phyloP scores from a whole-genome alignment of 2,888 invertebrate species.

The Phrixothrix hirtus region DNA sequence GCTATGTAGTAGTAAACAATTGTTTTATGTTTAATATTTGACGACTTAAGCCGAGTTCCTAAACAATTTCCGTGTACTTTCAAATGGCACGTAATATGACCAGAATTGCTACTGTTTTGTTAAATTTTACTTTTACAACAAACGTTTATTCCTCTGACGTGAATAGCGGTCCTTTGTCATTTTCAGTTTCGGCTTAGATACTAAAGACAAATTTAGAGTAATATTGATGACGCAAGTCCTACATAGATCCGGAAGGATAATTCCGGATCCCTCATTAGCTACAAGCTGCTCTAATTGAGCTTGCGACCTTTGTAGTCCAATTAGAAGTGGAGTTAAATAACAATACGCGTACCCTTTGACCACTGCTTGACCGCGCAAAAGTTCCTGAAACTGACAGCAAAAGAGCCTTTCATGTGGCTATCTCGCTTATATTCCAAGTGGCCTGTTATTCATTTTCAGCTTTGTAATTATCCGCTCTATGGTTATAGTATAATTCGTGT shows the following conservation, averaged over 20 bases:
- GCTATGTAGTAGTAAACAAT: too few species aligned
- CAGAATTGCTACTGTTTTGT: not conserved
- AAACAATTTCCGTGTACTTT: too few species aligned
- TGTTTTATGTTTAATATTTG: too few species aligned
- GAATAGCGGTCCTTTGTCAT: slow-evolving; percentile 10
- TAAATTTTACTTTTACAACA: not conserved
- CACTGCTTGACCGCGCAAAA: slow-evolving; percentile 36
- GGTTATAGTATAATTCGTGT: slow-evolving; percentile 24
- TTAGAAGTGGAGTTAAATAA: slow-evolving; percentile 38
- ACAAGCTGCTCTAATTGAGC: slow-evolving; percentile 34
- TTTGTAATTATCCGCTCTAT: slow-evolving; percentile 29
- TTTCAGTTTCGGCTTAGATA: slow-evolving; percentile 7
- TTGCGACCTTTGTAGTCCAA: slow-evolving; percentile 36
- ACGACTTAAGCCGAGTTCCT: too few species aligned
- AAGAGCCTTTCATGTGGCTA: slow-evolving; percentile 35
- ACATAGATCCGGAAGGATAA: slow-evolving; percentile 24
- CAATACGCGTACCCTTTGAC: slow-evolving; percentile 37
- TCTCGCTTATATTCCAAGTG: slow-evolving; percentile 23
- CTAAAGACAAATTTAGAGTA: slow-evolving; percentile 15
- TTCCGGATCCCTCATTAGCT: slow-evolving; percentile 33
- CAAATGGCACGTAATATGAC: not conserved
- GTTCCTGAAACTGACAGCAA: slow-evolving; percentile 36
- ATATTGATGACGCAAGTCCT: slow-evolving; percentile 23
- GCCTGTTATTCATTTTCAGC: slow-evolving; percentile 29
- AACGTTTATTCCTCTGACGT: not conserved